Conservation (phyloP, 2,888 invertebrate species). For the Dione vanillae region DNA sequence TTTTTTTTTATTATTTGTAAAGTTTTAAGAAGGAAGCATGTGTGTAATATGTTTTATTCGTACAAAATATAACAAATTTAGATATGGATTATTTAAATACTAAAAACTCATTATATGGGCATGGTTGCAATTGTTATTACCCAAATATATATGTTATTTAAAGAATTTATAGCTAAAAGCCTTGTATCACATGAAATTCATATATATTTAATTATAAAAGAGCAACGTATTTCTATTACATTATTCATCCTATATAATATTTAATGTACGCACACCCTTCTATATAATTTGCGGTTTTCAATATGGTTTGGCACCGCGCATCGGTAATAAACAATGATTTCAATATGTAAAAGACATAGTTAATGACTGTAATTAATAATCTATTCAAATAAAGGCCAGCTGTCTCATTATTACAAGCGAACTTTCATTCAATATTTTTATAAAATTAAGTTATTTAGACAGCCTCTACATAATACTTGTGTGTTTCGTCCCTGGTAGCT, state of each 20-base stretch:
- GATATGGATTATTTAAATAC: too few relatives aligned
- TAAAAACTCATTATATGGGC: too few relatives aligned
- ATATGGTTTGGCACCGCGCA: constrained; percentile 27
- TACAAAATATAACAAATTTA: too few relatives aligned
- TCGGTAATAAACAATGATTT: constrained; percentile 18
- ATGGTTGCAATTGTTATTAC: too few relatives aligned
- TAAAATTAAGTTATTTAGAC: too few relatives aligned
- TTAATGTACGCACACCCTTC: background rate
- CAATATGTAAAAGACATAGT: constrained; percentile 19
- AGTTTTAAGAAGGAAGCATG: too few relatives aligned
- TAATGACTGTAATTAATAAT: constrained; percentile 20
- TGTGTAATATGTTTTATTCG: too few relatives aligned
- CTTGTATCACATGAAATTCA: background rate
- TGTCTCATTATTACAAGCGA: constrained; percentile 22
- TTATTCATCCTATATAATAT: background rate
- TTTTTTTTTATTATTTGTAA: background rate
- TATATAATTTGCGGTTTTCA: constrained; percentile 32
- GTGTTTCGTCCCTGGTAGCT: too few relatives aligned
- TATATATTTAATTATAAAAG: background rate
- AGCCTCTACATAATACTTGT: too few relatives aligned
- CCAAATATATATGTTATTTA: background rate
- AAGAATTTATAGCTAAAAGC: background rate
- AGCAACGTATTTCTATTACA: background rate
- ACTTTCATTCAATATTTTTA: background rate
- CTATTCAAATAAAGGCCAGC: constrained; percentile 11